A percentile compares a stretch with the other conserved stretches of the same genome.
Evolutionary conservation across 1,140 invertebrate species (phyloP).

Genomic region (Monomorium pharaonis): DNA sequence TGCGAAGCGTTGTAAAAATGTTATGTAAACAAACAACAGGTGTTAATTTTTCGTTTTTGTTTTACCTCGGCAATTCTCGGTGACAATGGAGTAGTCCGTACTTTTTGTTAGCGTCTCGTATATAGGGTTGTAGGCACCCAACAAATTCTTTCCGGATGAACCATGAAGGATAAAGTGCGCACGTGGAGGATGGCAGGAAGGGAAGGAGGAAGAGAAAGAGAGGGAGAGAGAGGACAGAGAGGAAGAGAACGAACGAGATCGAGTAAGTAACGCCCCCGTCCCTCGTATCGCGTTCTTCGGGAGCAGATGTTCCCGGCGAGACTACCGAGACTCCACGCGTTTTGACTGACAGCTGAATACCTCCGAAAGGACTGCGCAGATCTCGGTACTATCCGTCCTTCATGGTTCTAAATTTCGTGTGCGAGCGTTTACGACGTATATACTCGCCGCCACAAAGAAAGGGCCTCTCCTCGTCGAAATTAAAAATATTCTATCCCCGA

Average conservation of each 20-base stretch:
- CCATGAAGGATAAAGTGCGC: slow-evolving; percentile 27
- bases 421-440: slow-evolving; percentile 40
- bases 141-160: slow-evolving; percentile 2
- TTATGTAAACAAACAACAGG: not conserved
- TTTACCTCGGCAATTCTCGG: not conserved
- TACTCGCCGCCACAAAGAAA: slow-evolving; percentile 38
- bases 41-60: not conserved
- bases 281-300: slow-evolving; percentile 67
- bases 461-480: slow-evolving; percentile 28
- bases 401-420: slow-evolving; percentile 56
- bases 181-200: not conserved
- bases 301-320: slow-evolving; percentile 53
- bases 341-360: slow-evolving; percentile 75
- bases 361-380: slow-evolving; percentile 54
- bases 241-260: slow-evolving; percentile 19
- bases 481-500: slow-evolving; percentile 34
- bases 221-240: not conserved
- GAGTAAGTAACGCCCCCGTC: slow-evolving; percentile 63
- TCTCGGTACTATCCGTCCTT: slow-evolving; percentile 47
- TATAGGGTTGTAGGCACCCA: not conserved
- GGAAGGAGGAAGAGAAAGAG: not conserved
- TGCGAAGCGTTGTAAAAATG: not conserved
- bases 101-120: not conserved
- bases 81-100: not conserved
- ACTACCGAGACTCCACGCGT: slow-evolving; percentile 57